These are phyloP conservation scores for Macaca mulatta DNA, from an alignment of 2,113 vertebrate genomes.

Conservation along the genomic window DNA sequence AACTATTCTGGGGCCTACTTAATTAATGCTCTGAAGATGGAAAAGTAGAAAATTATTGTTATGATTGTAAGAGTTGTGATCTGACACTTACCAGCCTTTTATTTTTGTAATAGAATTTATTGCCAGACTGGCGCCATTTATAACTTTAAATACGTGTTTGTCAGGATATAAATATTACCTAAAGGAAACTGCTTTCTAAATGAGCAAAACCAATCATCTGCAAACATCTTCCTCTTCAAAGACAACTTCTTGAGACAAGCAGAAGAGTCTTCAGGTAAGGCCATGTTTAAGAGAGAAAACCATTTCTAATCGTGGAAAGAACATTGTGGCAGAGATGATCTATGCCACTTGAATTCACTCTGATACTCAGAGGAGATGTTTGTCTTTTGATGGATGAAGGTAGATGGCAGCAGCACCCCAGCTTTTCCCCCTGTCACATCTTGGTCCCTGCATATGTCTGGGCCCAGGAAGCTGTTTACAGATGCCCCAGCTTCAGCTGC, in stretches of 20 bases:
- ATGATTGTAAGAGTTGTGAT: constrained; percentile 30
- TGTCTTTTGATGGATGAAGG: neutral
- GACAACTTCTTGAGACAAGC: neutral
- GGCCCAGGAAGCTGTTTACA: neutral
- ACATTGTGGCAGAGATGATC: neutral
- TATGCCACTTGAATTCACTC: neutral
- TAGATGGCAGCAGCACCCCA: neutral
- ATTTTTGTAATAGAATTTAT: constrained; percentile 42
- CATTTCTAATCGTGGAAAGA: neutral
- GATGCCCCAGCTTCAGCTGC: neutral
- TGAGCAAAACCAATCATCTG: neutral
- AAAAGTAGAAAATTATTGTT: constrained; percentile 39
- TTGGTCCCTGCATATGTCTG: neutral
- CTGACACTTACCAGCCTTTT: neutral
- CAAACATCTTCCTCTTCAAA: neutral
- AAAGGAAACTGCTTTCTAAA: constrained; percentile 42
- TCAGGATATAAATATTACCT: neutral
- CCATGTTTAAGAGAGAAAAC: neutral
- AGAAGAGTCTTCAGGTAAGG: neutral
- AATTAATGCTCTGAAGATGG: constrained; percentile 39
- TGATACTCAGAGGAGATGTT: neutral
- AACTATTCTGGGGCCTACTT: neutral
- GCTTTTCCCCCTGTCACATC: neutral
- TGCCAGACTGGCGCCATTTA: neutral
- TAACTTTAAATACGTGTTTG: neutral